A percentile compares a stretch with the other conserved stretches of the same genome.
Conservation (phyloP, 2,113 vertebrate genomes). For the Acanthisitta chloris region DNA sequence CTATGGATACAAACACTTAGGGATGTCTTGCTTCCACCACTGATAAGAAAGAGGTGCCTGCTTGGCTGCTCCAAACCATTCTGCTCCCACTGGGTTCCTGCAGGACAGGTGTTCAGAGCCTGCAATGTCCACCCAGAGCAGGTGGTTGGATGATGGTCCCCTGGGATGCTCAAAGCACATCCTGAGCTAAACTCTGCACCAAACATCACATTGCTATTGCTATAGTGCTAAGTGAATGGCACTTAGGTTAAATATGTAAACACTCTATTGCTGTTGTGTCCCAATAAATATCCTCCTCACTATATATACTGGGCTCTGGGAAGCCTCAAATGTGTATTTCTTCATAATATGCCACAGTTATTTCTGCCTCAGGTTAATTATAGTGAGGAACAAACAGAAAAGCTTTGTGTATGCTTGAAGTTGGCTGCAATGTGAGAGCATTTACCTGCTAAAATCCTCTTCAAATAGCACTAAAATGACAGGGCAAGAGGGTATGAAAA, state of each 20-base stretch:
- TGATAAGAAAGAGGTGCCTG: background rate
- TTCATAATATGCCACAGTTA: background rate
- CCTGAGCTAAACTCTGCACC: background rate
- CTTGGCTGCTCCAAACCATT: background rate
- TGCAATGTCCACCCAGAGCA: background rate
- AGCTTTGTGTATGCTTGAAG: background rate
- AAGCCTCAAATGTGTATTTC: background rate
- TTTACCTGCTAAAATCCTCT: slow-evolving; percentile 55
- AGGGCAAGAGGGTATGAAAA: slow-evolving; percentile 55
- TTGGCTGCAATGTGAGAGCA: background rate
- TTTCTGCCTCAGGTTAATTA: background rate
- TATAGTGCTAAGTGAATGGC: background rate
- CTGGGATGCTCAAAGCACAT: background rate
- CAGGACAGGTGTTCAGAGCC: background rate
- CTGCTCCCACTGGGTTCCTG: background rate
- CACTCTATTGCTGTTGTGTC: background rate
- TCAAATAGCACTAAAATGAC: slow-evolving; percentile 55
- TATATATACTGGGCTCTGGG: background rate
- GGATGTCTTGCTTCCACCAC: background rate
- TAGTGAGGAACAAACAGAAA: background rate
- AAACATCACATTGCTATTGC: background rate
- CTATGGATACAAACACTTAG: background rate
- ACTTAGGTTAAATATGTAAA: background rate
- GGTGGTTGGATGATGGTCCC: background rate
- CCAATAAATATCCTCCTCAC: background rate